Evolutionary conservation across 2,888 invertebrate genomes (phyloP).

Genomic region (Macrosiphum euphorbiae): DNA sequence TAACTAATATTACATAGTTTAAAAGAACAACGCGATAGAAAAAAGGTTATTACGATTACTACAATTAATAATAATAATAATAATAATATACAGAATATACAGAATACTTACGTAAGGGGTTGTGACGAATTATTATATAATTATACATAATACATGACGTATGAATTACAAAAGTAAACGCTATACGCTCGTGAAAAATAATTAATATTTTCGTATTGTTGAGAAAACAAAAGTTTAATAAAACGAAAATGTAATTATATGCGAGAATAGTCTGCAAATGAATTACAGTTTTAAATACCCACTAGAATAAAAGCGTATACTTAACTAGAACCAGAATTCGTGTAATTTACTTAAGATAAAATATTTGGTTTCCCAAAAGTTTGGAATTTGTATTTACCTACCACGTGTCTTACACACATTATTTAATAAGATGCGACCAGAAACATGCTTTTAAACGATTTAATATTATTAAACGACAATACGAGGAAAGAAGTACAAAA

Average conservation of each 20-base stretch:
- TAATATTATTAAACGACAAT: background rate
- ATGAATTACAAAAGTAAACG: background rate
- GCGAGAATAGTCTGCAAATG: background rate
- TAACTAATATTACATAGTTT: background rate
- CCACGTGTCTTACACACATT: background rate
- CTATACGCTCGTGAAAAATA: background rate
- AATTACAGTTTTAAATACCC: constrained; percentile 25
- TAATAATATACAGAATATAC: background rate
- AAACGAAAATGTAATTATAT: constrained; percentile 27
- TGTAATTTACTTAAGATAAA: constrained; percentile 7
- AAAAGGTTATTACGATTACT: background rate
- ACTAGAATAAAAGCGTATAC: background rate
- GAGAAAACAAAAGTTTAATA: constrained; percentile 19
- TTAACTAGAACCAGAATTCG: background rate
- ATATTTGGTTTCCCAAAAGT: background rate
- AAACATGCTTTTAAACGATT: background rate
- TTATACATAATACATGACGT: background rate
- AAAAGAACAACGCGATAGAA: background rate
- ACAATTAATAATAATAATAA: background rate
- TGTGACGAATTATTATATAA: background rate
- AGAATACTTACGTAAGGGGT: no score
- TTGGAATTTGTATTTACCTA: background rate
- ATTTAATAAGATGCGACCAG: background rate
- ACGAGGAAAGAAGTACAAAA: background rate
- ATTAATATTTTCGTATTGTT: constrained; percentile 35